Evolutionary conservation across 2,113 vertebrate genomes (phyloP).

Genomic region (Mystacornis crossleyi): DNA sequence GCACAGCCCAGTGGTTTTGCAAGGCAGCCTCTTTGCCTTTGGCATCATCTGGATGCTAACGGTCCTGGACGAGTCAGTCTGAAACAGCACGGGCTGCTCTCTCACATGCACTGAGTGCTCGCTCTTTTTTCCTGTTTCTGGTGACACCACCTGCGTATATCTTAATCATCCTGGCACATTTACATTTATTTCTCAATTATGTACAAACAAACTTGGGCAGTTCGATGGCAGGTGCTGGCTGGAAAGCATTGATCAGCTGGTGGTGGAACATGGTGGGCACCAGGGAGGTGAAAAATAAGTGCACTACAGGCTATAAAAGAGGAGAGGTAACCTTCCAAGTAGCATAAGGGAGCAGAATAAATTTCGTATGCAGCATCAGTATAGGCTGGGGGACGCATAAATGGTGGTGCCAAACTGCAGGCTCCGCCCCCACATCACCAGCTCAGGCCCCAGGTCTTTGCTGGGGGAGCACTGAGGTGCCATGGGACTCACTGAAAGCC

Average conservation of each 20-base stretch:
- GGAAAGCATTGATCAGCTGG: background rate
- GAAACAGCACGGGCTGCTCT: slow-evolving; percentile 15
- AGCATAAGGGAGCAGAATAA: background rate
- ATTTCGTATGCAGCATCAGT: background rate
- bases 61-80: slow-evolving; percentile 61
- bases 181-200: slow-evolving; percentile 57
- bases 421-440: accelerated
- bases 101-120: background rate
- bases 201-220: slow-evolving; percentile 28
- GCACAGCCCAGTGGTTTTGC: slow-evolving; percentile 42
- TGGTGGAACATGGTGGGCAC: background rate
- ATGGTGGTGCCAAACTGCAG: background rate
- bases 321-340: background rate
- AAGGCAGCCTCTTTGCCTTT: slow-evolving; percentile 69
- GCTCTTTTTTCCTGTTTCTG: slow-evolving; percentile 37
- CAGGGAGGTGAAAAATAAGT: background rate
- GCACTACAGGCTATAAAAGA: background rate
- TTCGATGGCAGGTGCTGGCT: background rate
- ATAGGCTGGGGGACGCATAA: background rate
- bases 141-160: slow-evolving; percentile 62
- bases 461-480: background rate
- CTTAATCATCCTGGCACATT: slow-evolving; percentile 46
- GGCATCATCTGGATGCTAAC: slow-evolving; percentile 50
- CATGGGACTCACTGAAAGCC: background rate
- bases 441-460: background rate